Base-by-base conservation (phyloP, 2,797 vertebrate species). In the Takifugu rubripes region DNA sequence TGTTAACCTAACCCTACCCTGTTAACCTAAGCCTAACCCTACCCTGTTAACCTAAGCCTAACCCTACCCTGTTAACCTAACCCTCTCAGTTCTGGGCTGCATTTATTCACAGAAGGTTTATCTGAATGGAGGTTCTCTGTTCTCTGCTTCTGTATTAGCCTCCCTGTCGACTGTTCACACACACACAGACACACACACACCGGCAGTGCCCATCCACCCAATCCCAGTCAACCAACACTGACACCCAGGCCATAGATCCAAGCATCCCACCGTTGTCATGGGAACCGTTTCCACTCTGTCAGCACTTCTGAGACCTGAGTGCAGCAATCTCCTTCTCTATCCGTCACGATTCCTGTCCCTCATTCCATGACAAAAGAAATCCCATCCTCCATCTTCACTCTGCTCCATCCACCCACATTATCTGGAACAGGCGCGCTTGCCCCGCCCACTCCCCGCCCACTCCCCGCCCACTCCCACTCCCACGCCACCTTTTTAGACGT, bases 351-450 rank as follows among this genome's bases (percentile, higher is more conserved):
- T 68, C 74, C 43, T 57, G 47, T 43, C 58, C 64, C 52, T 64
- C 63, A 49, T 53, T 59, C n/a, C 7, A 67, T 56, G 60, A 64
- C 14, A 27, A 5, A 59, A 64, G 69, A 64, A 78, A 65, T 27
- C 16, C 59, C 58, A 73, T 71, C 67, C 66, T 77, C 61, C 60
- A 62, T 64, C 71, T 69, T 61, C 69, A 78, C 77, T 79, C 76
- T 72, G 70, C 83, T 85, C 82, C 84, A 83, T 85, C 87, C 84
- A 86, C 66, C 77, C 78, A 85, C 74, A 67, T 70, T 66, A 72
- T 82, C 85, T 83, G 77, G 75, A 77, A 81, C 59, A 72, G 61
- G 61, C 74, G 49, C 54, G 49, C 69, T 80, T 53, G 17, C n/a
- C n/a, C n/a, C n/a, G 17, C 17, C 17, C 17, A 17, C 72, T 78